A percentile compares a stretch with the other conserved stretches of the same genome.
Conservation (phyloP, 2,113 vertebrate species). For the Hippolais icterina region DNA sequence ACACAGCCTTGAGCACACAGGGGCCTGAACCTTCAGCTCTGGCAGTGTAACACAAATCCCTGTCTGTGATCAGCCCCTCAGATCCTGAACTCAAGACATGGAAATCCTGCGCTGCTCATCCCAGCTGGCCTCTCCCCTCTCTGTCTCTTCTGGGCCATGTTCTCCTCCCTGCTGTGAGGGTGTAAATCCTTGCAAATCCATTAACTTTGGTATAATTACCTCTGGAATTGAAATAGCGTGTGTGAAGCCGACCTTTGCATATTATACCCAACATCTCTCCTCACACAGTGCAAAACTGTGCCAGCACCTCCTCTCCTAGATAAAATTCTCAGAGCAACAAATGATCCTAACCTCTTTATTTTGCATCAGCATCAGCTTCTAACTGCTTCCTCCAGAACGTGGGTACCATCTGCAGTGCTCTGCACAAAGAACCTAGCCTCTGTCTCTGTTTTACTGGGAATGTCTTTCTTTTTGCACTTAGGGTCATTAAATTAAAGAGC, state of each 20-base stretch:
- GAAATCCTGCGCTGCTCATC: neutral
- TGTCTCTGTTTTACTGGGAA: neutral
- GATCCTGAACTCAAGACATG: neutral
- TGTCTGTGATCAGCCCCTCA: neutral
- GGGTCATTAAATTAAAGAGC: conserved; percentile 42
- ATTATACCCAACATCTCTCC: neutral
- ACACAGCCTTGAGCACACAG: neutral
- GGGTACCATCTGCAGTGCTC: neutral
- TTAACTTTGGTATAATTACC: neutral
- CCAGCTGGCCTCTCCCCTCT: neutral
- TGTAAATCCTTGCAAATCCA: conserved; percentile 5
- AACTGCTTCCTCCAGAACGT: neutral
- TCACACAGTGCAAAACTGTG: neutral
- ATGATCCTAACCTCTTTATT: neutral
- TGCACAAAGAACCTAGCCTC: neutral
- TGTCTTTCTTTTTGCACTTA: neutral
- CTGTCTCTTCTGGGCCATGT: neutral
- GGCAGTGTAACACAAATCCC: neutral
- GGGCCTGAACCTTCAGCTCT: neutral
- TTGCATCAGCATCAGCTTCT: neutral
- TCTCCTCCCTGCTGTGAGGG: neutral
- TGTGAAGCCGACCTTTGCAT: neutral
- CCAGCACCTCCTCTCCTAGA: neutral
- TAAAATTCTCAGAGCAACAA: neutral
- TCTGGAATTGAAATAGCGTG: neutral